Conservation (phyloP, 2,113 vertebrate species). For the Fukomys damarensis region DNA sequence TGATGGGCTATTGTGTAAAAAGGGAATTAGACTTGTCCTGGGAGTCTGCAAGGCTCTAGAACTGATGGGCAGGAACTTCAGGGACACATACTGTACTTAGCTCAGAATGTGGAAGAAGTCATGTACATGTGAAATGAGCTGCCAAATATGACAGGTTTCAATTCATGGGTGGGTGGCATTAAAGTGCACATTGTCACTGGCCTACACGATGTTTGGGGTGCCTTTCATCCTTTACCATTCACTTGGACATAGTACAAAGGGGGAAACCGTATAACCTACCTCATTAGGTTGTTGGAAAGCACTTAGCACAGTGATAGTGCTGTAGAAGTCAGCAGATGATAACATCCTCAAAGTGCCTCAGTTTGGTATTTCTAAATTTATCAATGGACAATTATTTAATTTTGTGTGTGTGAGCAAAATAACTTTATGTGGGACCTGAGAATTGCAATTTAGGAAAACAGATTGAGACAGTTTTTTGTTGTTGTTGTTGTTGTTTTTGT, state of each 20-base stretch:
- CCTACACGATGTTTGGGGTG: not conserved
- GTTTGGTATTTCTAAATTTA: conserved; percentile 39
- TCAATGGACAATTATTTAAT: not conserved
- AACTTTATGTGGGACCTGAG: not conserved
- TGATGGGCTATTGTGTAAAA: conserved; percentile 30
- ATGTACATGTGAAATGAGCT: conserved; percentile 11
- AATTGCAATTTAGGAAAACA: not conserved
- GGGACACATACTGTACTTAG: not conserved
- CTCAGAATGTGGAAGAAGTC: conserved; percentile 36
- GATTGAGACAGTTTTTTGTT: not conserved
- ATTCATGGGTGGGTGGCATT: not conserved
- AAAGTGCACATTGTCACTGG: not conserved
- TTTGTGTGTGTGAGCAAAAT: not conserved
- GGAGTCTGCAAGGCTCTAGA: not conserved
- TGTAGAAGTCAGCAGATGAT: conserved; percentile 33
- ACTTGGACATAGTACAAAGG: not conserved
- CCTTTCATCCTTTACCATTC: not conserved
- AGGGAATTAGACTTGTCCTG: conserved; percentile 28
- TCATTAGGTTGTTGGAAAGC: conserved; percentile 44
- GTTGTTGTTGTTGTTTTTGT: too few relatives aligned
- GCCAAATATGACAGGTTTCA: not conserved
- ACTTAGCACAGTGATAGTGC: not conserved
- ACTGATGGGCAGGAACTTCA: conserved; percentile 8
- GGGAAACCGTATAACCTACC: not conserved
- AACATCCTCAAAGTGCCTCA: not conserved